Evolutionary conservation across 2,113 vertebrate genomes (phyloP).

Genomic region (Cathartes aura): DNA sequence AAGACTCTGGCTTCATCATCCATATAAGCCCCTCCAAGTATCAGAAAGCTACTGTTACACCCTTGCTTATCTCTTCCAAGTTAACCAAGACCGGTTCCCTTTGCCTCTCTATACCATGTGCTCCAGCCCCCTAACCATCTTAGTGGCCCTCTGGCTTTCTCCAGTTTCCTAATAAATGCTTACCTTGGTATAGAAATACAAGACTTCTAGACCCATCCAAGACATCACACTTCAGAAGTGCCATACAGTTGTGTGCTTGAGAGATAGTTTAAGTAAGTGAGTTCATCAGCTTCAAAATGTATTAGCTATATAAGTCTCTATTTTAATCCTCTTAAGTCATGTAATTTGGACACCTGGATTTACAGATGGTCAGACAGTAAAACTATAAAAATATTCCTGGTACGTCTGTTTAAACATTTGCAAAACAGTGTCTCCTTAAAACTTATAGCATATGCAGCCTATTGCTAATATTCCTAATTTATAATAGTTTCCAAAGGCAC

Average conservation of each 20-base stretch:
- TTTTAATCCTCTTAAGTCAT: not conserved
- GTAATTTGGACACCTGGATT: conserved; percentile 31
- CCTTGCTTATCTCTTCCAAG: not conserved
- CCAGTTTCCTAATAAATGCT: not conserved
- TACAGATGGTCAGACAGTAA: conserved; percentile 31
- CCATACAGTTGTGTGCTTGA: not conserved
- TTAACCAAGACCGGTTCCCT: not conserved
- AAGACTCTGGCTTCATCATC: not conserved
- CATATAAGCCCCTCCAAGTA: not conserved
- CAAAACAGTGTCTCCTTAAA: conserved; percentile 16
- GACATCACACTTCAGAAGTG: not conserved
- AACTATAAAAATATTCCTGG: conserved; percentile 21
- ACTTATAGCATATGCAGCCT: not conserved
- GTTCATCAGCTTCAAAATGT: not conserved
- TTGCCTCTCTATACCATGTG: not conserved
- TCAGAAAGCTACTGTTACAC: not conserved
- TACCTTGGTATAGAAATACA: not conserved
- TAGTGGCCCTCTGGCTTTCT: not conserved
- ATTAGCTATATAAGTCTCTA: not conserved
- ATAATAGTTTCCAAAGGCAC: not conserved
- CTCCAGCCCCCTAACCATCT: not conserved
- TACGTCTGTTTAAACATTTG: conserved; percentile 51
- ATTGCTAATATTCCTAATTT: not conserved
- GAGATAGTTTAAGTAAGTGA: not conserved
- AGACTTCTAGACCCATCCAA: not conserved